These are phyloP conservation scores for Hycleus phaleratus DNA, from an alignment of 1,140 invertebrate genomes.

Conservation along the genomic window DNA sequence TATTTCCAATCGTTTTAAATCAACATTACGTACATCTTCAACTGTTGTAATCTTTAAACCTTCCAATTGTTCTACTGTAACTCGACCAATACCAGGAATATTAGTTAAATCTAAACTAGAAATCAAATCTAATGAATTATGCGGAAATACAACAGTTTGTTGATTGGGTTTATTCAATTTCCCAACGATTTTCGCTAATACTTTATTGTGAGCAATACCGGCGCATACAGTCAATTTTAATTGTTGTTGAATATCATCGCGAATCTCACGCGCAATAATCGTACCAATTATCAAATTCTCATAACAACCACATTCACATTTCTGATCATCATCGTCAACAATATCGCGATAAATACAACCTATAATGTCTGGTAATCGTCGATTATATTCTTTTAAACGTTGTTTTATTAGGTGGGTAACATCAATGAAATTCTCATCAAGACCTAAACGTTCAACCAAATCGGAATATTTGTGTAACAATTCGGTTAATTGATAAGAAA, in stretches of 20 bases:
- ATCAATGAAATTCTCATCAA: constrained; percentile 75
- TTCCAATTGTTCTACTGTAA: constrained; percentile 53
- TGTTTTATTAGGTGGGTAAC: constrained; percentile 59
- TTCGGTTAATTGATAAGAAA: constrained; percentile 60
- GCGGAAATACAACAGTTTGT: constrained; percentile 69
- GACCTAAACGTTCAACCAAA: constrained; percentile 65
- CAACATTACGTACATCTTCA: constrained; percentile 55
- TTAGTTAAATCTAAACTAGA: constrained; percentile 50
- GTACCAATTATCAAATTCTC: constrained; percentile 56
- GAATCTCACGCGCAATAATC: constrained; percentile 61
- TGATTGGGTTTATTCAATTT: constrained; percentile 68
- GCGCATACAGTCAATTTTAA: constrained; percentile 71
- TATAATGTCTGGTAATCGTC: constrained; percentile 35
- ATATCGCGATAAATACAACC: constrained; percentile 42
- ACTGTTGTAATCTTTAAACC: constrained; percentile 57
- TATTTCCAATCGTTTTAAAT: constrained; percentile 49
- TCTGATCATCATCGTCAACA: constrained; percentile 45
- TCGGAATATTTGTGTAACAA: constrained; percentile 59
- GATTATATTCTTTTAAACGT: constrained; percentile 36
- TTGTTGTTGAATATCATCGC: constrained; percentile 54
- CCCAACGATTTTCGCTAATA: constrained; percentile 70
- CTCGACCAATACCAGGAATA: constrained; percentile 66
- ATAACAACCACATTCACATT: constrained; percentile 65
- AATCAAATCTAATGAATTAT: constrained; percentile 55
- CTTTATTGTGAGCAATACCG: constrained; percentile 75